Base-by-base conservation (phyloP, 2,113 vertebrate genomes). In the Bos javanicus region DNA sequence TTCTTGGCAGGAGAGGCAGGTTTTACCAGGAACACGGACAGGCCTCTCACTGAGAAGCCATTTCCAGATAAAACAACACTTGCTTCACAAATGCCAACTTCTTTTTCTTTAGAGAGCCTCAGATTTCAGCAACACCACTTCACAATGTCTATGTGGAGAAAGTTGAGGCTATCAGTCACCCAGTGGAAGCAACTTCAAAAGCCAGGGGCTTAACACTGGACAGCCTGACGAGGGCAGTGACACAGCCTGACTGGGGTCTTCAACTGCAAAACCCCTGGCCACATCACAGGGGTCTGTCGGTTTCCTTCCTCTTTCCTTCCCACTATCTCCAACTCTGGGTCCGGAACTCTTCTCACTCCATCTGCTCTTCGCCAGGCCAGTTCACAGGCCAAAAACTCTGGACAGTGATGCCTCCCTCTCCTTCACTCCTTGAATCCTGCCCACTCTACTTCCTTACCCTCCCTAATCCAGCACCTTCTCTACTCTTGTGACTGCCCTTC, bases 1-100 rank as follows among this genome's bases (percentile, higher is more conserved):
- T 67, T 57, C 26, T 48, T 54, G 56, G 80, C 62, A 87, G 78
- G 84, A 92, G 43, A 43, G 54, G 39, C 9, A 15, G 50, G 28
- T 90, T 52, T 54, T 71, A 25, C 80, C 67, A 52, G 78, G 81
- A 87, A 50, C 87, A 84, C 59, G 36, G 81, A 92, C 85, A 39
- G 88, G 39, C 62, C 92, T 52, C 62, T 92, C 87, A 30, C 33
- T 48, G 82, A 91, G 76, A 97, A 95, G 74, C 84, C 81, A 67
- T 87, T 95, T 90, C 93, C 67, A 94, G 83, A 95, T 87, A 91
- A 90, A 95, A 33, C 80, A 92, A 83, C 57, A 87, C 50, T 26
- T 50, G 90, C 52, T 90, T 87, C 90, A 64, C 84, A 95, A 84
- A 74, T 19, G 54, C 78, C 88, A 48, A 80, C 82, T 95, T 56